Evolutionary conservation across 2,888 invertebrate species (phyloP), one percentile per base, ranked within the genome.

Genomic region (Agrotis exclamationis): DNA sequence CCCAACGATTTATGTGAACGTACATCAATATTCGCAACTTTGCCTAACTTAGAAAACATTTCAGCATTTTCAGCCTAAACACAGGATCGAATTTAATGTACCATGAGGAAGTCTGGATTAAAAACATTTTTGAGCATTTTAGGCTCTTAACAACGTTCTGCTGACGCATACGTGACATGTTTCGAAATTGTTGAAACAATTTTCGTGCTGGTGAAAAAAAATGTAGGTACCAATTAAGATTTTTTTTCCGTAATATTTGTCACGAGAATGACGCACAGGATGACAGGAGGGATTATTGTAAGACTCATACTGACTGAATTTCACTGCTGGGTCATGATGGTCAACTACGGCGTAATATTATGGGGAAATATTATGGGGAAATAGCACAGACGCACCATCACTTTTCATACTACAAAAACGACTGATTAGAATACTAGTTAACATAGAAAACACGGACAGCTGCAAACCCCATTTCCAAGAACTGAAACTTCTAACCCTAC

Each of bases 1-100:
- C 47, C 24, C n/a, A 13, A 18, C 50, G 51, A 76, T 75, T 59
- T 58, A 54, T 68, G 76, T 50, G 47, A 18, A 39, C 24, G 54
- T 64, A 81, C 39, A 76, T 80, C 54, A 69, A 54, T 62, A 76
- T 62, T 58, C 18, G 53, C 57, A 57, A 65, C 11, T 76, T 64
- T 62, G 57, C 59, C n/a, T 44, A 70, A 18, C 39, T 54, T 65
- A 78, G 54, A 70, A 57, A 62, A 63, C 5, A 51, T 60, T 68
- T 48, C 48, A 75, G 59, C 39, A n/a, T 56, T 33, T 56, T 33
- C 45, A 76, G 20, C 63, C 47, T 50, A 60, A 62, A 64, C 45
- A 69, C 20, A 68, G 14, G 57, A 39, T 44, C 69, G 69, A 79
- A 39, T 39, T 39, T 39, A 39, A 80, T 80, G 79, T 64, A 63